Evolutionary conservation across 1,140 invertebrate species (phyloP).

Genomic region (Halotydeus destructor): DNA sequence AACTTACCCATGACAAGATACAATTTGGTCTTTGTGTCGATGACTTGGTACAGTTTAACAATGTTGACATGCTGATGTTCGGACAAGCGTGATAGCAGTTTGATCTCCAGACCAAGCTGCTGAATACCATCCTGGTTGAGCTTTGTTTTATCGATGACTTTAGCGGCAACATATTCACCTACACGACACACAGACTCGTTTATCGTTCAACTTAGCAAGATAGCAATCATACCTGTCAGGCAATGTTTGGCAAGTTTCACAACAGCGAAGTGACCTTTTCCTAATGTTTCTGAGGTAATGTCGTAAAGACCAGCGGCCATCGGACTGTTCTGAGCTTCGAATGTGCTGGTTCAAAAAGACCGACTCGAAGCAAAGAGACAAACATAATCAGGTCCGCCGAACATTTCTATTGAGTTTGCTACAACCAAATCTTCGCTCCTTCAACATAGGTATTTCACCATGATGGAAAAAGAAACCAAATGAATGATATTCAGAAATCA

Average conservation of each 20-base stretch:
- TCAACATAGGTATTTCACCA: too few relatives aligned
- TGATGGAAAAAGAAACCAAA: too few relatives aligned
- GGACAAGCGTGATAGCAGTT: conserved; percentile 13
- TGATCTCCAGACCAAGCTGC: conserved; percentile 12
- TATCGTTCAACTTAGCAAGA: background rate
- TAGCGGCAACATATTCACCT: conserved; percentile 43
- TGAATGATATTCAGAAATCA: too few relatives aligned
- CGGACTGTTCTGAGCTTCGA: too few relatives aligned
- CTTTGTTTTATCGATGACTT: conserved; percentile 92
- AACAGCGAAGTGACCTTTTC: conserved; percentile 87
- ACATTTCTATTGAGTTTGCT: too few relatives aligned
- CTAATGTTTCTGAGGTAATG: conserved; percentile 66
- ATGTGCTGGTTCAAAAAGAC: too few relatives aligned
- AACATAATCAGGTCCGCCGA: too few relatives aligned
- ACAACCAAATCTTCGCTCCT: too few relatives aligned
- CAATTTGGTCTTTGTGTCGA: conserved; percentile 89
- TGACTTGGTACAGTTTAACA: conserved; percentile 85
- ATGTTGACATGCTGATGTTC: conserved; percentile 63
- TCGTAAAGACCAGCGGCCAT: conserved; percentile 69
- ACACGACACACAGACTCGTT: background rate
- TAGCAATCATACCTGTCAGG: conserved; percentile 82
- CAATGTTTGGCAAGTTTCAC: conserved; percentile 96
- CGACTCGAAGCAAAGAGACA: too few relatives aligned
- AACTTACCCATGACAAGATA: conserved; percentile 31
- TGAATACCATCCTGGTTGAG: conserved; percentile 45